Base-by-base conservation (phyloP, 2,797 vertebrate genomes). In the Catamblyrhynchus diadema region DNA sequence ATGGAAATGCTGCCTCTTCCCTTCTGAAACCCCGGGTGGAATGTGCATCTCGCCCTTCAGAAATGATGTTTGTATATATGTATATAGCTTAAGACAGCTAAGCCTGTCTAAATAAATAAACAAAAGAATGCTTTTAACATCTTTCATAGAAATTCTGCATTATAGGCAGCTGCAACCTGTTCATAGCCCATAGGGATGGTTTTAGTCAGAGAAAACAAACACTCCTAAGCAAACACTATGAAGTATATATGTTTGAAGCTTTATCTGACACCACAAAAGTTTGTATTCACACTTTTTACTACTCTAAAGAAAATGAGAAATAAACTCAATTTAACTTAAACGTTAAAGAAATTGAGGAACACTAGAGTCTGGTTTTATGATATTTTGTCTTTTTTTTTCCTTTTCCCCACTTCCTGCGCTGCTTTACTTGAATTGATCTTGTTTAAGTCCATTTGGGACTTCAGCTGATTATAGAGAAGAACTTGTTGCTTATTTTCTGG, bases 321-420 rank as follows among this genome's bases (percentile, higher is more conserved):
- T 27, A 56, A 65, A 51, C 24, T 61, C 28, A 51, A 8, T 33
- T 60, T 73, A 62, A 28, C 8, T 11, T 8, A 42, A 75, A 56
- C n/a, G 15, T 64, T 67, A 77, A 50, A 11, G 17, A 81, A 74
- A 32, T 5, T 8, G 8, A 8, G 16, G 18, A 62, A 35, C 10
- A 5, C 3, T 14, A 19, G 3, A 60, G 3, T 24, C 5, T 62
- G 22, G 3, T 16, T 84, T 65, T 24, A 24, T 35, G 12, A 16
- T 24, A 22, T 25, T 62, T 81, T 56, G 9, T 12, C 16, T 7
- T 66, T 5, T 22, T 13, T 27, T 25, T 7, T 0, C 9, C 35
- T 2, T 2, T 1, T 42, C 22, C 13, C 2, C 2, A 0, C 5
- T 61, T 72, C 9, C 39, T 47, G 7, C 1, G 1, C 28, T 51